Percentiles rank a stretch among this genome's conserved stretches.
Evolutionary conservation across 2,797 vertebrate genomes (phyloP).

Genomic region (Cossypha dichroa): DNA sequence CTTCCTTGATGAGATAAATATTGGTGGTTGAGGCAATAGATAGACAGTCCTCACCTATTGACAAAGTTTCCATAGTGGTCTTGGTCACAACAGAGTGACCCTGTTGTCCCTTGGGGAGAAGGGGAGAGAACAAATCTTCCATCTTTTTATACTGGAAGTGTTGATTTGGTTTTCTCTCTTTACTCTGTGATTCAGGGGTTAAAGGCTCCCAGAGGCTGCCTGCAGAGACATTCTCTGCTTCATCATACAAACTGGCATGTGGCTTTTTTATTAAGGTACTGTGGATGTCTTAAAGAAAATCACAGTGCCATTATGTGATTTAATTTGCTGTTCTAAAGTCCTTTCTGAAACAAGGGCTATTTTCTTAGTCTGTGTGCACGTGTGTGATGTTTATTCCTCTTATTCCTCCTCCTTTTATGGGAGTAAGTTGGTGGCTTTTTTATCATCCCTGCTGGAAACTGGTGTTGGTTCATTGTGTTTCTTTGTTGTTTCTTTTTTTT

Average conservation of each 20-base stretch:
- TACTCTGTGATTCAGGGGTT: not conserved
- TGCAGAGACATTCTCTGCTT: not conserved
- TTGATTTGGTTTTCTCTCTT: not conserved
- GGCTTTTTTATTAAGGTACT: not conserved
- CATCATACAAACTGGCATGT: not conserved
- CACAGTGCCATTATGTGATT: not conserved
- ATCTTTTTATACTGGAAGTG: not conserved
- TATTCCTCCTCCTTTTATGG: not conserved
- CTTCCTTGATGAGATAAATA: not conserved
- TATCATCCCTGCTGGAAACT: not conserved
- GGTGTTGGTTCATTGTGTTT: not conserved
- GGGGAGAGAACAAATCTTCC: not conserved
- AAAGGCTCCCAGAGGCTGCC: not conserved
- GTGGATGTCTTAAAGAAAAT: not conserved
- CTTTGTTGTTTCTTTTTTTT: not conserved
- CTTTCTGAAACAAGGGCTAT: not conserved
- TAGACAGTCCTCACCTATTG: not conserved
- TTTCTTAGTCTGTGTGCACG: not conserved
- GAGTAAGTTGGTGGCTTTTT: not conserved
- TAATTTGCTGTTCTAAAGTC: not conserved
- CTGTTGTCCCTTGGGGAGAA: not conserved
- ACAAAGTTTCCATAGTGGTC: accelerated
- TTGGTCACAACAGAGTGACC: not conserved
- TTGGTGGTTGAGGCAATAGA: not conserved
- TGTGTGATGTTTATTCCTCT: not conserved